Evolutionary conservation across 2,113 vertebrate species (phyloP).

Genomic region (Junco hyemalis): DNA sequence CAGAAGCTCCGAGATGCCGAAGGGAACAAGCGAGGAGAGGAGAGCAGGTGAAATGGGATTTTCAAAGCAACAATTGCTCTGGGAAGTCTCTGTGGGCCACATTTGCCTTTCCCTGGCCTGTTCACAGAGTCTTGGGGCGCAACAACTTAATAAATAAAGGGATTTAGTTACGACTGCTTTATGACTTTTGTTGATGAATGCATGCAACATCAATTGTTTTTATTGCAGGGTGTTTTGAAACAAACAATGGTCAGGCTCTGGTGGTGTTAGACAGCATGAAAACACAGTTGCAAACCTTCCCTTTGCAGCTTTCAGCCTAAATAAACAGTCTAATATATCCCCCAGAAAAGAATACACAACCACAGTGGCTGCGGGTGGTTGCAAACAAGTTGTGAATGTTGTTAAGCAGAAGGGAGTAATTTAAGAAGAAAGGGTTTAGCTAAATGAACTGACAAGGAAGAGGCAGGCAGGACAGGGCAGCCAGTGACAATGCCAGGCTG

Average conservation of each 20-base stretch:
- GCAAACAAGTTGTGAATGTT: constrained; percentile 57
- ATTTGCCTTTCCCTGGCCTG: not conserved
- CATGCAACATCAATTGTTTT: constrained; percentile 21
- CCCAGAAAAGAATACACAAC: constrained; percentile 29
- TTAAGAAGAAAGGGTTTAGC: constrained; percentile 5
- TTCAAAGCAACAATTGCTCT: not conserved
- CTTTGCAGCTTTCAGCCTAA: constrained; percentile 33
- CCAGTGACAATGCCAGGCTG: not conserved
- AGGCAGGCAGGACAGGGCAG: not conserved
- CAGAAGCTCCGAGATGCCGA: not conserved
- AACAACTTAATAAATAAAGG: not conserved
- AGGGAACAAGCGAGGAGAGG: accelerated
- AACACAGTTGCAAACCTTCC: constrained; percentile 54
- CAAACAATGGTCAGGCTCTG: constrained; percentile 35
- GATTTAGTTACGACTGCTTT: not conserved
- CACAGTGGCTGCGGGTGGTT: constrained; percentile 19
- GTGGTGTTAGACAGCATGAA: constrained; percentile 49
- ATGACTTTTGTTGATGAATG: constrained; percentile 42
- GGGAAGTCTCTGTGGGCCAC: not conserved
- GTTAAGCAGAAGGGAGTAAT: constrained; percentile 23
- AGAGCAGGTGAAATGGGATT: not conserved
- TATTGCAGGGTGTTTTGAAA: constrained; percentile 5
- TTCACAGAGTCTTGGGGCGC: not conserved
- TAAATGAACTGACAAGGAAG: not conserved
- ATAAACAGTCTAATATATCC: constrained; percentile 39